Evolutionary conservation across 1,140 invertebrate species (phyloP).

Genomic region (fruit fly (Drosophila melanogaster)): Release_6_plus_ISO1_MT NT_037436.4:10115501-10116000

Average conservation of each 20-base stretch:
- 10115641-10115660: conserved; percentile 51
- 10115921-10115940: background rate
- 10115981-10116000: too few species aligned
- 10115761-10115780: conserved; percentile 42
- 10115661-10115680: conserved; percentile 61
- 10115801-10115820: conserved; percentile 7
- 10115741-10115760: conserved; percentile 7
- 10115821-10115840: background rate
- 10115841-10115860: background rate
- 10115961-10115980: background rate
- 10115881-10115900: background rate
- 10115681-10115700: conserved; percentile 37
- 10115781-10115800: conserved; percentile 55
- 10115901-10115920: background rate
- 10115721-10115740: conserved; percentile 69
- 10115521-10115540: conserved; percentile 20
- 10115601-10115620: conserved; percentile 36
- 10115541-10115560: conserved; percentile 65
- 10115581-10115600: conserved; percentile 60
- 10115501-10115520: background rate
- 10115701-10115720: conserved; percentile 62
- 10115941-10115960: background rate
- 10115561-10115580: conserved; percentile 79
- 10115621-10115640: conserved; percentile 30
- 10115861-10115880: background rate